Base-by-base conservation (phyloP, 2,888 invertebrate genomes). In the Zaprionus lineosus region DNA sequence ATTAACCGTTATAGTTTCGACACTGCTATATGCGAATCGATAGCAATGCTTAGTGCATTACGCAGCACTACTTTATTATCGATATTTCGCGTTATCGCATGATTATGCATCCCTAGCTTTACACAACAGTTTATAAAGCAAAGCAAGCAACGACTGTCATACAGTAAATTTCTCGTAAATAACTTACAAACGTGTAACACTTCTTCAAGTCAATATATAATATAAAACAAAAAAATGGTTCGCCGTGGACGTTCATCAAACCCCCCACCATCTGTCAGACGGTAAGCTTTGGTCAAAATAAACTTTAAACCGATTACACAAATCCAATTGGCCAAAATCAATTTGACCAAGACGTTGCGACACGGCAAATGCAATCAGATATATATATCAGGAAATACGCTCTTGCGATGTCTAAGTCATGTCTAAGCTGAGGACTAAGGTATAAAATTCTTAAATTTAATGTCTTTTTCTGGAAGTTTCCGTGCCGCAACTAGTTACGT, bases 181-280 rank as follows among this genome's bases (percentile, higher is more conserved):
- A 66, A 56, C 55, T 26, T 33, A 48, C 15, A 15, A 65, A 53
- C 24, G 48, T 34, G 56, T 60, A 21, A 21, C 14, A n/a, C n/a
- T n/a, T n/a, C 41, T 55, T 52, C 19, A 18, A 43, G 2, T 52
- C 29, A 0, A 18, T 18, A 31, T 16, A 41, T n/a, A 37, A 55
- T 5, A 39, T 46, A 74, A 58, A 51, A 9, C 58, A 62, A 53
- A 47, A 66, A 91, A 86, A 95, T 95, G 94, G 94, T 94, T 88
- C 92, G 95, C 90, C 93, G 95, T 89, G 94, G 94, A 92, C 91
- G 94, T 89, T 93, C 94, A 73, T 92, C 93, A 56, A 93, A 93
- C 88, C 94, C 94, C 60, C 93, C 94, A 57, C 93, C 93, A 76
- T 92, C 93, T 31, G 90, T 92, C 41, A 91, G 93, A 88, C 92